Evolutionary conservation across 2,113 vertebrate species (phyloP), one percentile per base, ranked within the genome.

Genomic region (Motacilla tschutschensis): DNA sequence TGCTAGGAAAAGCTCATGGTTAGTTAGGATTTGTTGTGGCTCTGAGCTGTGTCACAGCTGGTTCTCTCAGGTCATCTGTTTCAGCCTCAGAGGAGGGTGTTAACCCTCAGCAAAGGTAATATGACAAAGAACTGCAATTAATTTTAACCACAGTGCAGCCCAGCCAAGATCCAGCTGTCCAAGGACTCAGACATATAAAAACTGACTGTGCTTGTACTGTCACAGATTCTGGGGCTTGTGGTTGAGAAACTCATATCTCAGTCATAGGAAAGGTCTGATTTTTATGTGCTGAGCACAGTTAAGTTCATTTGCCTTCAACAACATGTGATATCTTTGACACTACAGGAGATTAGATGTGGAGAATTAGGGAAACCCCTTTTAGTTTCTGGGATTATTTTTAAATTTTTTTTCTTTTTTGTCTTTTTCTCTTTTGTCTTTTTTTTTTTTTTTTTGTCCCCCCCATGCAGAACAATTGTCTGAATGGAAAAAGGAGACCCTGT

Each of bases 101-200:
- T 88, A 67, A 19, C 58, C 85, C 76, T 88, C 75, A 72, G 65
- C 20, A 44, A 74, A 86, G 62, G 74, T 80, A 66, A 71, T 44
- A 85, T 50, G 88, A 78, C 1, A 26, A 74, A 50, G 69, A 44
- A 60, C 75, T 87, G 58, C 50, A 79, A 74, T 88, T 84, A 47
- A 63, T 91, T 91, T 82, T 71, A 66, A 50, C 80, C 85, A 25
- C 63, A 44, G 62, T 6, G 4, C 22, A 66, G 28, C n/a, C 6
- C 72, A 79, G 81, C 88, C 89, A 94, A 84, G 67, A 86, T 67
- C 50, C 43, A 75, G 81, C 51, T 4, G 8, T 76, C 79, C 84
- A 79, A 82, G 81, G 87, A 48, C 54, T 91, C 71, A 82, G 86
- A 79, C 4, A 0, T 78, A 41, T 51, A 59, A 85, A 87, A 91